These are phyloP conservation scores for Apostichopus leukothele DNA, from an alignment of 53 echinoderm and acorn worm genomes.

Conservation along the genomic window DNA sequence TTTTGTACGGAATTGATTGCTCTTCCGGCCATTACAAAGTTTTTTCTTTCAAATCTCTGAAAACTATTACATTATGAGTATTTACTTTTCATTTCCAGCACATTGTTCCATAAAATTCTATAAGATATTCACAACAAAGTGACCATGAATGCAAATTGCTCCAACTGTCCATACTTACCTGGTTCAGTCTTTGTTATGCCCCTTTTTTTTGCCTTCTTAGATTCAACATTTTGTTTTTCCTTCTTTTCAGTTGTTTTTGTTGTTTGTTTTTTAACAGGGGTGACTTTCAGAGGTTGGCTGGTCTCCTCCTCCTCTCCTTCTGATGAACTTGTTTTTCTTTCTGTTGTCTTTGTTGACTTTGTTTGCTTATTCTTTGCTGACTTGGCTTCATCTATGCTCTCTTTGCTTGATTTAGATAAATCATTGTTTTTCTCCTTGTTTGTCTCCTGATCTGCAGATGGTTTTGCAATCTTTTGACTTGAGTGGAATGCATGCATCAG, in stretches of 20 bases:
- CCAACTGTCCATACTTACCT: not conserved
- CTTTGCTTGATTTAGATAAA: not conserved
- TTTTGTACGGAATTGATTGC: no score
- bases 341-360: not conserved
- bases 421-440: not conserved
- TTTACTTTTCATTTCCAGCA: no score
- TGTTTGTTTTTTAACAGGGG: not conserved
- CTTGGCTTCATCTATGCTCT: not conserved
- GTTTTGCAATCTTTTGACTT: not conserved
- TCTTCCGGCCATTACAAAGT: no score
- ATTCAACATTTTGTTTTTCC: not conserved
- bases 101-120: no score
- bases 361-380: conserved; percentile 6
- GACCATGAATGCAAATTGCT: no score
- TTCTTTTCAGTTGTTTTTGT: not conserved
- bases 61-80: no score
- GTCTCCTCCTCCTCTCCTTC: conserved; percentile 13
- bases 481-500: conserved; percentile 37
- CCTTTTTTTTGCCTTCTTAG: not conserved
- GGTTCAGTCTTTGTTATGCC: not conserved
- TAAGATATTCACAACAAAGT: no score
- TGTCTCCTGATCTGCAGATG: not conserved
- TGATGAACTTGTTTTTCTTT: not conserved
- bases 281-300: not conserved
- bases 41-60: no score